Conservation (phyloP, 2,797 vertebrate genomes). For the Toxotes lorentzi region DNA sequence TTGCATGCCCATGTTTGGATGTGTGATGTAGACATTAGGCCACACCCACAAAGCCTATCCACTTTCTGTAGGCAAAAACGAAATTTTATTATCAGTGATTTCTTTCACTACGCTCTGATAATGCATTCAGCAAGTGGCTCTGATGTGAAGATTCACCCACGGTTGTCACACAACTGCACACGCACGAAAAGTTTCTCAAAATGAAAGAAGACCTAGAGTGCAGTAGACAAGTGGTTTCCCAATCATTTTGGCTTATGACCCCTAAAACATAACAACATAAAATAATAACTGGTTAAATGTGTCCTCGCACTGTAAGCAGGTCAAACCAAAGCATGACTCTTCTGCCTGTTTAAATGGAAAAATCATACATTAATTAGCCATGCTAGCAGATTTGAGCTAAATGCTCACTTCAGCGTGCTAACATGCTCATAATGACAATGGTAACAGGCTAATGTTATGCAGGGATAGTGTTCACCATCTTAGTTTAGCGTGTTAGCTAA, state of each 20-base stretch:
- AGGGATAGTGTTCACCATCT: neutral
- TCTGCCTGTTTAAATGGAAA: neutral
- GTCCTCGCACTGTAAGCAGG: neutral
- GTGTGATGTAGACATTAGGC: conserved; percentile 23
- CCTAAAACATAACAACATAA: neutral
- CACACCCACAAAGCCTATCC: conserved; percentile 7
- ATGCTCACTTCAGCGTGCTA: too few species aligned
- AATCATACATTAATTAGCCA: neutral
- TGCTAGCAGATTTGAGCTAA: neutral
- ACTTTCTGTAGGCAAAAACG: conserved; percentile 42
- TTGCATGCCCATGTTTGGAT: conserved; percentile 55
- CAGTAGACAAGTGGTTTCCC: neutral
- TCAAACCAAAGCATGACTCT: neutral
- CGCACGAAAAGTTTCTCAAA: neutral
- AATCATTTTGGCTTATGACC: neutral
- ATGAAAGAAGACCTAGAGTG: neutral
- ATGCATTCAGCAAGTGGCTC: conserved; percentile 1
- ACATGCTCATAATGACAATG: too few species aligned
- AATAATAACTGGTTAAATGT: neutral
- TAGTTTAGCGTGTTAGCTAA: neutral
- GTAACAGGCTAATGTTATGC: too few species aligned
- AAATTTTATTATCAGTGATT: conserved; percentile 31
- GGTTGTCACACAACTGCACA: neutral
- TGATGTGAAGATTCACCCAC: neutral
- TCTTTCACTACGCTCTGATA: neutral